Conservation (phyloP, 1,140 invertebrate genomes). For the Lasioglossum albipes region DNA sequence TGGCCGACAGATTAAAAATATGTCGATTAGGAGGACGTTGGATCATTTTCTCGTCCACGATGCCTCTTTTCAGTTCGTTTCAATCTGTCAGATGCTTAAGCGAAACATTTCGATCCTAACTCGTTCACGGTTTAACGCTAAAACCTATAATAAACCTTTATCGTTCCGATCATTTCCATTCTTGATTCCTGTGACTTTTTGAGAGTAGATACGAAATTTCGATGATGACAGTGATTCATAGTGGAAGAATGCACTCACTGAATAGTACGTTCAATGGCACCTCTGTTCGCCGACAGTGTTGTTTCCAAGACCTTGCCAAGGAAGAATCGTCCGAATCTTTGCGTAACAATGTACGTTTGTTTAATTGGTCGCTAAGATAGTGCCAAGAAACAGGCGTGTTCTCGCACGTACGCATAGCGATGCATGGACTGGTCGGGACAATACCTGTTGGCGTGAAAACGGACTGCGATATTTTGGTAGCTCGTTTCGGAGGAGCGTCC, state of each 20-base stretch:
- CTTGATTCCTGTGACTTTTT: too few relatives aligned
- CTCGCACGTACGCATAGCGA: neutral
- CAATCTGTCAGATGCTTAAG: neutral
- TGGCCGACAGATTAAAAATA: constrained; percentile 59
- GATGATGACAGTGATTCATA: neutral
- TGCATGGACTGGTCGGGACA: constrained; percentile 1
- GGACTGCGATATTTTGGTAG: constrained; percentile 21
- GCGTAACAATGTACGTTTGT: constrained; percentile 5
- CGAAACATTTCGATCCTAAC: too few relatives aligned
- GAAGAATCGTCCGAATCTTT: neutral
- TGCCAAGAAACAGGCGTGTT: constrained; percentile 22
- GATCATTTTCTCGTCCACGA: neutral
- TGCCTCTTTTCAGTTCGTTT: neutral
- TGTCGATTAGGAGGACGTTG: constrained; percentile 44
- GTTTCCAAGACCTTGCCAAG: constrained; percentile 9
- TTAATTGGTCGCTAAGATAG: constrained; percentile 7
- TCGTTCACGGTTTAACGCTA: neutral
- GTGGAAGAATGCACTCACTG: neutral
- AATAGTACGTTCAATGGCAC: neutral
- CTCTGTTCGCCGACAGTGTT: neutral
- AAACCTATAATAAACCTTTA: too few relatives aligned
- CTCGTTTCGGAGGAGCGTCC: neutral
- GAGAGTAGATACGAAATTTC: neutral
- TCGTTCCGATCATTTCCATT: too few relatives aligned
- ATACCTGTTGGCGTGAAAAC: constrained; percentile 31